Evolutionary conservation across 2,888 invertebrate species (phyloP).

Genomic region (Sycophila texana): DNA sequence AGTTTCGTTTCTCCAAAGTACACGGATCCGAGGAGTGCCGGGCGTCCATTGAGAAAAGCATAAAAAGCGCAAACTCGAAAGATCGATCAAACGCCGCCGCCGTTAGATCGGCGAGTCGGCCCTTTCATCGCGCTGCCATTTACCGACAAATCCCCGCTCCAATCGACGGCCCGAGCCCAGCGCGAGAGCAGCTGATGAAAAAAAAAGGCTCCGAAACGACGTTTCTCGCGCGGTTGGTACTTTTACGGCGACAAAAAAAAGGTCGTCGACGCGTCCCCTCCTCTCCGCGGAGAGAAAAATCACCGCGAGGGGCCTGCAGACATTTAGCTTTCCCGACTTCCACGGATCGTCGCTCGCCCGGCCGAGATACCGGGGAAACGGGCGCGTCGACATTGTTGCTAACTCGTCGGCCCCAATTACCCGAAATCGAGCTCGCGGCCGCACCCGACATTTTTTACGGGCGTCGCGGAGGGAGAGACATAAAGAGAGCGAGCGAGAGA

Average conservation of each 20-base stretch:
- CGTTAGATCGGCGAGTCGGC: neutral
- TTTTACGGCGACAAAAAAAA: too few species aligned
- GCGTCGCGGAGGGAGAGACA: neutral
- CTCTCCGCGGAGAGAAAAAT: neutral
- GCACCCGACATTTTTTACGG: constrained; percentile 22
- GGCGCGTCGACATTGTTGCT: constrained; percentile 14
- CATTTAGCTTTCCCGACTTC: constrained; percentile 5
- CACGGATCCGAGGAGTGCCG: neutral
- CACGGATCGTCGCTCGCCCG: constrained; percentile 1
- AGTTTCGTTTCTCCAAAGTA: neutral
- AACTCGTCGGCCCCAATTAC: constrained; percentile 15
- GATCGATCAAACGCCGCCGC: neutral
- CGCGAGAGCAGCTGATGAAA: neutral
- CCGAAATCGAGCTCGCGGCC: constrained; percentile 4
- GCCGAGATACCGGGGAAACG: neutral
- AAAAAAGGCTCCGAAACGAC: neutral
- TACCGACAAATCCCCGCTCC: neutral
- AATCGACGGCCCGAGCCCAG: neutral
- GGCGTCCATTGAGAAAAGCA: neutral
- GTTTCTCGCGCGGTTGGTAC: neutral
- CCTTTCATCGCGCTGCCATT: neutral
- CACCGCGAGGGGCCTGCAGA: neutral
- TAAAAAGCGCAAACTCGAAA: constrained; percentile 6
- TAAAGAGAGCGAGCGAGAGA: neutral
- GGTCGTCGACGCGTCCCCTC: neutral